phyloP scores from a whole-genome alignment of 2,888 invertebrate genomes.

The Mimachlamys varia region DNA sequence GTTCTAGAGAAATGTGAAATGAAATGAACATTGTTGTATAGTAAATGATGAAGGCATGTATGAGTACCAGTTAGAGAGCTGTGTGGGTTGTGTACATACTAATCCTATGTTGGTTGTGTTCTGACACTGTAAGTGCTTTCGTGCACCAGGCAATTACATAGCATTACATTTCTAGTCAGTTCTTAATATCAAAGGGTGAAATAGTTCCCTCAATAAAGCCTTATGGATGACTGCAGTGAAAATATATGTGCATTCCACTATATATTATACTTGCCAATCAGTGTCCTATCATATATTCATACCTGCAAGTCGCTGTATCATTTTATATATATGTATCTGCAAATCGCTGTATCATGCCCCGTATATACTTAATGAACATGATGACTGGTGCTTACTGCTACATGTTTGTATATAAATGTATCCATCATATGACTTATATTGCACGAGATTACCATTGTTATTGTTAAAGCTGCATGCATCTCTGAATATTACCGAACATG shows the following conservation, averaged over 20 bases:
- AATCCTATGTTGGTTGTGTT: too few relatives aligned
- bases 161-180: background rate
- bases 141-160: too few relatives aligned
- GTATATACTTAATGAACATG: background rate
- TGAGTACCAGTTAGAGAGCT: too few relatives aligned
- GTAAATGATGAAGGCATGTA: too few relatives aligned
- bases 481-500: background rate
- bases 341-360: background rate
- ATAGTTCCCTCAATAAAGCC: background rate
- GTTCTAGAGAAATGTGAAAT: too few relatives aligned
- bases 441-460: background rate
- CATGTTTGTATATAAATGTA: background rate
- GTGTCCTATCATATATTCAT: too few relatives aligned
- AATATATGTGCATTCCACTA: background rate
- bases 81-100: too few relatives aligned
- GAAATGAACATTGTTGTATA: too few relatives aligned
- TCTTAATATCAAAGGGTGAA: background rate
- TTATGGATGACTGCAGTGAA: background rate
- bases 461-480: background rate
- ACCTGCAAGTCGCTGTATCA: too few relatives aligned
- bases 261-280: background rate
- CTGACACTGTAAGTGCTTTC: too few relatives aligned
- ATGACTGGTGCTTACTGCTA: background rate
- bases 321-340: too few relatives aligned
- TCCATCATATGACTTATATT: background rate